Percentiles rank a stretch among this genome's conserved stretches.
These are phyloP conservation scores for Andricus quercusramuli DNA, from an alignment of 2,888 invertebrate genomes.

Conservation along the genomic window DNA sequence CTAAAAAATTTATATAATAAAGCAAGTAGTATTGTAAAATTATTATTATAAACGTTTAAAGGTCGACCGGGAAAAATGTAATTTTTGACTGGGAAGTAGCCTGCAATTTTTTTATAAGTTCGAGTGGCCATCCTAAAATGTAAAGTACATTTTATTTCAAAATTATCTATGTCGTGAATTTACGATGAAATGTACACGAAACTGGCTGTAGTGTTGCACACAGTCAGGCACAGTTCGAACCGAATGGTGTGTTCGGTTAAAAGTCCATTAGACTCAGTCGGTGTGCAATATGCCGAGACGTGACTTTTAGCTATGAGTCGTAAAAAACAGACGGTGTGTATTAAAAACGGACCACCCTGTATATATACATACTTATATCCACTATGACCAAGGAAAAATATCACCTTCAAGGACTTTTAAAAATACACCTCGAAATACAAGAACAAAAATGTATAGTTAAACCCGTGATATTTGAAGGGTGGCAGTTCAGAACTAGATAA, in stretches of 20 bases:
- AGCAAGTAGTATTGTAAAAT: no score
- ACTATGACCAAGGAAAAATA: conserved; percentile 22
- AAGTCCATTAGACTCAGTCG: conserved; percentile 67
- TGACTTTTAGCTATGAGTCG: conserved; percentile 62
- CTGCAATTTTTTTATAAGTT: no score
- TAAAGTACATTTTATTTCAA: background rate
- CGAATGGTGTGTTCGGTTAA: conserved; percentile 60
- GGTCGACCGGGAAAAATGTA: no score
- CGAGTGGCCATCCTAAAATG: background rate
- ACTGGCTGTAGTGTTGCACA: background rate
- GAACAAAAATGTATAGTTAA: conserved; percentile 1
- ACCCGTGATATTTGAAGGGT: no score
- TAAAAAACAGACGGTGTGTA: conserved; percentile 71
- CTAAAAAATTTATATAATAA: no score
- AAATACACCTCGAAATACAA: no score
- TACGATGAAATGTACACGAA: conserved; percentile 1
- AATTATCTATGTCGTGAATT: conserved; percentile 24
- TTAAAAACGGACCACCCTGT: conserved; percentile 64
- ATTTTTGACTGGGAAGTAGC: no score
- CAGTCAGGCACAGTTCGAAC: conserved; percentile 43
- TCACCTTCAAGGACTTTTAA: background rate
- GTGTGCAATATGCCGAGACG: conserved; percentile 65
- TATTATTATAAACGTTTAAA: no score
- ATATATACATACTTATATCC: conserved; percentile 45
- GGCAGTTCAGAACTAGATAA: no score